Evolutionary conservation across 1,140 invertebrate species (phyloP).

Genomic region (Trachymyrmex septentrionalis): DNA sequence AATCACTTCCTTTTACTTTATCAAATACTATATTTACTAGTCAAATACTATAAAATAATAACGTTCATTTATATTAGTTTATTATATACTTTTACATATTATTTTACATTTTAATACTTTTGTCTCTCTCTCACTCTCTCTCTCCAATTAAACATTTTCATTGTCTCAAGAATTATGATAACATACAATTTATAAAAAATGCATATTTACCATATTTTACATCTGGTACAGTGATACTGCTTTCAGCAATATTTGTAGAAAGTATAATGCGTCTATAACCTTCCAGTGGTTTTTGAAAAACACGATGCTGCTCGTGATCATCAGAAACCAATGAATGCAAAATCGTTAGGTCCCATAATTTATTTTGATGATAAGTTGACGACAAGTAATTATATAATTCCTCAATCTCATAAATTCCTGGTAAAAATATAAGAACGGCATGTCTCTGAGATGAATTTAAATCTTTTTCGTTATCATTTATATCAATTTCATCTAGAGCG

Average conservation of each 20-base stretch:
- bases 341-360: conserved; percentile 88
- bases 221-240: conserved; percentile 98
- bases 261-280: conserved; percentile 95
- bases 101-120: conserved; percentile 19
- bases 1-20: conserved; percentile 21
- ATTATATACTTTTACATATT: background rate
- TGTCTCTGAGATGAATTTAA: conserved; percentile 83
- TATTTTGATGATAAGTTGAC: conserved; percentile 76
- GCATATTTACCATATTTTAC: conserved; percentile 92
- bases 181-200: background rate
- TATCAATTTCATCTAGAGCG: conserved; percentile 91
- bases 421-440: conserved; percentile 95
- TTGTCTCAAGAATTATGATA: background rate
- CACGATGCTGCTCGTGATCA: conserved; percentile 91
- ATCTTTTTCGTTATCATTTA: conserved; percentile 54
- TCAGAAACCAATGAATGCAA: conserved; percentile 92
- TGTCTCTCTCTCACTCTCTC: background rate
- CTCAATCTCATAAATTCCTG: conserved; percentile 95
- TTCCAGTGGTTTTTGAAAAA: conserved; percentile 89
- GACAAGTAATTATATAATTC: conserved; percentile 85
- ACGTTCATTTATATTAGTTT: background rate
- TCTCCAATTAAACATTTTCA: background rate
- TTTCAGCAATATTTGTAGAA: conserved; percentile 99
- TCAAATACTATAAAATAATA: conserved; percentile 26
- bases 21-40: too few relatives aligned